Evolutionary conservation across 2,888 invertebrate species (phyloP), one percentile per base, ranked within the genome.

Genomic region (Melanchra persicariae): DNA sequence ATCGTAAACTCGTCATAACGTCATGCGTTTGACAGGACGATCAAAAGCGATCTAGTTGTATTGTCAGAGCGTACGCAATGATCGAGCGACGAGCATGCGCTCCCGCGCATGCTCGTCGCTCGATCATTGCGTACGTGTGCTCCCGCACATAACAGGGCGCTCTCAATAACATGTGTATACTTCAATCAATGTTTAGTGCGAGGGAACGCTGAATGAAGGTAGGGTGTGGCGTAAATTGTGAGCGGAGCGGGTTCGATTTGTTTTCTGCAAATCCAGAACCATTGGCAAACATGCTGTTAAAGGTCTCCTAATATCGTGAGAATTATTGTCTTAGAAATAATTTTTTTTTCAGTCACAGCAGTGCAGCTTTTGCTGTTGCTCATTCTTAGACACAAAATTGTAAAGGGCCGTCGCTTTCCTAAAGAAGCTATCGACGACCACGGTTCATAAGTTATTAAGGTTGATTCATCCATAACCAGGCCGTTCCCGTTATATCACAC

Each of bases 81-180:
- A 72, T 67, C 55, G 47, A 75, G 82, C 70, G 47, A n/a, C 47
- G 58, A 47, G 74, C 61, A 26, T 67, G 75, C 65, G 55, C 83
- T n/a, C n/a, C n/a, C n/a, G n/a, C n/a, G n/a, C n/a, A n/a, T n/a
- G n/a, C n/a, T n/a, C n/a, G n/a, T n/a, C n/a, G n/a, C n/a, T n/a
- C n/a, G n/a, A n/a, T n/a, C n/a, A n/a, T n/a, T n/a, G n/a, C n/a
- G n/a, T n/a, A n/a, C n/a, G n/a, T n/a, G n/a, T n/a, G n/a, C n/a
- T n/a, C n/a, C n/a, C n/a, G 72, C 77, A 69, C 74, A 71, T 64
- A 79, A 75, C 68, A 65, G 70, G 59, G 68, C 58, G 74, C 62
- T 74, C 84, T 60, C 73, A 74, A 84, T 81, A 81, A 81, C 81
- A 76, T 73, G 78, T 77, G 72, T 79, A 64, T 65, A 66, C 67